These are phyloP conservation scores for Arctocebus calabarensis DNA, from an alignment of 2,797 vertebrate genomes.

Conservation along the genomic window DNA sequence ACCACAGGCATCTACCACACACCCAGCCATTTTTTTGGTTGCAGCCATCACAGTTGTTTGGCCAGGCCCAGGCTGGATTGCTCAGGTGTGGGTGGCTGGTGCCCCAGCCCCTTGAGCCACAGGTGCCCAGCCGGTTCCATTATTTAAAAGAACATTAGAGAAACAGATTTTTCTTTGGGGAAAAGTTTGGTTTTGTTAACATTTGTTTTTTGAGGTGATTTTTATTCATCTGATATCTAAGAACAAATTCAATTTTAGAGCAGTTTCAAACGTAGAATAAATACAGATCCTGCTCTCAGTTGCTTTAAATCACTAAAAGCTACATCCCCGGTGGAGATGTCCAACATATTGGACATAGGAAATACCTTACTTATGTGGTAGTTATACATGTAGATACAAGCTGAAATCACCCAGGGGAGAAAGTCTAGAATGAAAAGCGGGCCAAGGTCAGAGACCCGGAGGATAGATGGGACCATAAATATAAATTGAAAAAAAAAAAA, in stretches of 20 bases:
- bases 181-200: background rate
- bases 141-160: slow-evolving; percentile 27
- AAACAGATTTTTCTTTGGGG: slow-evolving; percentile 44
- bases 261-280: slow-evolving; percentile 45
- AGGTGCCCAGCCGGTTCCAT: too few relatives aligned
- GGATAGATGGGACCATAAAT: background rate
- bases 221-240: background rate
- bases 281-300: background rate
- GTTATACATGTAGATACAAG: background rate
- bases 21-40: too few relatives aligned
- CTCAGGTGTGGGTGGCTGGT: too few relatives aligned
- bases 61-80: too few relatives aligned
- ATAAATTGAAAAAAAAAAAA: background rate
- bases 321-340: background rate
- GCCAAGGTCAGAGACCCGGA: background rate
- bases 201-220: background rate
- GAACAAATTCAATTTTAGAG: slow-evolving; percentile 35
- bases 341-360: background rate
- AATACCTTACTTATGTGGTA: background rate
- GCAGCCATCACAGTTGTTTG: too few relatives aligned
- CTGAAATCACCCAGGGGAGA: background rate
- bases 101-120: too few relatives aligned
- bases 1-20: too few relatives aligned
- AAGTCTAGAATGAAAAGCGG: slow-evolving; percentile 26
- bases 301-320: slow-evolving; percentile 22